Evolutionary conservation across 2,888 invertebrate genomes (phyloP).

Genomic region (Nomada goodeniana): DNA sequence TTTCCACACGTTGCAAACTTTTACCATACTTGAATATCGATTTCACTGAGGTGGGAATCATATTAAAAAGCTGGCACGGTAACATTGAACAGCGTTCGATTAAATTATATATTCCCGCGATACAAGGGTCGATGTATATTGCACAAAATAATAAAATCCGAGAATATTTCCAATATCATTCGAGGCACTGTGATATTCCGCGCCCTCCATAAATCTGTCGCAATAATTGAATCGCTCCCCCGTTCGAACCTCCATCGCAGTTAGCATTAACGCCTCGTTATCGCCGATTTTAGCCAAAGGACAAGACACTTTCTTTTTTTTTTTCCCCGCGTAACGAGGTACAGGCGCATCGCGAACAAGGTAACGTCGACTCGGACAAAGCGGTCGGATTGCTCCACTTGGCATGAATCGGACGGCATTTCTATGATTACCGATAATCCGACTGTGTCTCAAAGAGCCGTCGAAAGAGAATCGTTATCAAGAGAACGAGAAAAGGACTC

Average conservation of each 20-base stretch:
- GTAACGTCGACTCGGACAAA: conserved; percentile 27
- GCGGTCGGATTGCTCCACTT: conserved; percentile 35
- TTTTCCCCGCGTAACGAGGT: conserved; percentile 15
- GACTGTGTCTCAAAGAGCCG: conserved; percentile 43
- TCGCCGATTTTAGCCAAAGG: neutral
- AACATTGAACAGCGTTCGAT: too few relatives aligned
- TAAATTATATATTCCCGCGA: too few relatives aligned
- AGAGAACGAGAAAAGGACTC: conserved; percentile 44
- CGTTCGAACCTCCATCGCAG: neutral
- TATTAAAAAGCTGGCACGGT: too few relatives aligned
- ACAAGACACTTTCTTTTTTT: neutral
- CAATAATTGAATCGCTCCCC: too few relatives aligned
- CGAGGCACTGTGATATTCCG: too few relatives aligned
- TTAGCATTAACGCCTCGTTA: conserved; percentile 15
- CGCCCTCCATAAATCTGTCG: too few relatives aligned
- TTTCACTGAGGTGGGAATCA: too few relatives aligned
- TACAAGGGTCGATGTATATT: too few relatives aligned
- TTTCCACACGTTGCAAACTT: neutral
- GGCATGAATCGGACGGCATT: conserved; percentile 44
- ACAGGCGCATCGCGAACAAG: conserved; percentile 10
- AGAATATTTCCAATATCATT: too few relatives aligned
- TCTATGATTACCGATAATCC: conserved; percentile 57
- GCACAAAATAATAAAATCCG: too few relatives aligned
- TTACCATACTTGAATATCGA: too few relatives aligned
- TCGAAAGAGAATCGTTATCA: conserved; percentile 42